These are phyloP conservation scores for Amphipyra tragopoginis DNA, from an alignment of 2,888 invertebrate genomes.

Conservation along the genomic window DNA sequence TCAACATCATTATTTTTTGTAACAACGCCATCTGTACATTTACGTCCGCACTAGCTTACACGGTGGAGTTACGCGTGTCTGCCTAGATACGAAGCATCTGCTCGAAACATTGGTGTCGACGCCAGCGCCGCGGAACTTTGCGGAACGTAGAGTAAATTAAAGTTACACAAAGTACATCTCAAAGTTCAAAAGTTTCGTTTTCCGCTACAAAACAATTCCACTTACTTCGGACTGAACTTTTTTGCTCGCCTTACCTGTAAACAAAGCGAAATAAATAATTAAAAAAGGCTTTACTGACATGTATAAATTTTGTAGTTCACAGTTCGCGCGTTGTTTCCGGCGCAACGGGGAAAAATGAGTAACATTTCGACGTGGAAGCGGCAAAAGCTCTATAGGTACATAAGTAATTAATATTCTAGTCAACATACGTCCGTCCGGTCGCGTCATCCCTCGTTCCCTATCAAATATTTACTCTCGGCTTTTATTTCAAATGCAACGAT, in stretches of 20 bases:
- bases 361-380: conserved; percentile 41
- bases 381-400: conserved; percentile 55
- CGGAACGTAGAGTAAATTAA: conserved; percentile 62
- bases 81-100: conserved; percentile 64
- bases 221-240: conserved; percentile 34
- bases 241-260: conserved; percentile 52
- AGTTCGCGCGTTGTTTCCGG: conserved; percentile 22
- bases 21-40: conserved; percentile 68
- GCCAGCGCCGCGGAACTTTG: conserved; percentile 62
- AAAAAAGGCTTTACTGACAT: conserved; percentile 31
- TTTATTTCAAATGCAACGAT: conserved; percentile 65
- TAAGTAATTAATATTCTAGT: conserved; percentile 76
- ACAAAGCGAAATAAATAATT: conserved; percentile 48
- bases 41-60: conserved; percentile 53
- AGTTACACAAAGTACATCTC: conserved; percentile 57
- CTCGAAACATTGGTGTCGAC: conserved; percentile 42
- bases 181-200: conserved; percentile 28
- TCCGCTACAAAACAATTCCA: conserved; percentile 18
- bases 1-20: not conserved
- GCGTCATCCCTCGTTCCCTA: conserved; percentile 58
- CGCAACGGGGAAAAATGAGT: conserved; percentile 47
- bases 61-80: conserved; percentile 34
- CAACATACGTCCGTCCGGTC: conserved; percentile 66
- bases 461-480: conserved; percentile 71
- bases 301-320: conserved; percentile 24